Evolutionary conservation across 1,140 invertebrate species (phyloP).

Genomic region (Drosophila ananassae): DNA sequence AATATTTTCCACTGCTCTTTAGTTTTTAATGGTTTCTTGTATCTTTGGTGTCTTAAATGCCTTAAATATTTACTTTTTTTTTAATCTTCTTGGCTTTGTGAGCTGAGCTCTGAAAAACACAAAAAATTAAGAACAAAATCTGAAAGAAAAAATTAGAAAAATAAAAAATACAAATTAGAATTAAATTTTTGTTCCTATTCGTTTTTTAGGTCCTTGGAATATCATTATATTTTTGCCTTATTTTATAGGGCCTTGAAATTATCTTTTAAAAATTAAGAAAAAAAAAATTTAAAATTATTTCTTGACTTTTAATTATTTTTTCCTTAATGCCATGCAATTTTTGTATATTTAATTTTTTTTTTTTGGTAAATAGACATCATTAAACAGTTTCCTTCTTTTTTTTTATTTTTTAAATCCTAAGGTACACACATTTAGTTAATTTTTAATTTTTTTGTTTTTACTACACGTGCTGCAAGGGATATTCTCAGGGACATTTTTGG

Average conservation of each 20-base stretch:
- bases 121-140: background rate
- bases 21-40: background rate
- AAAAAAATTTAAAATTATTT: background rate
- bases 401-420: constrained; percentile 46
- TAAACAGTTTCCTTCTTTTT: constrained; percentile 36
- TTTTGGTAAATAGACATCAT: constrained; percentile 39
- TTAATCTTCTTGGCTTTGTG: constrained; percentile 11
- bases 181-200: constrained; percentile 3
- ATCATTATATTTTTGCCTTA: background rate
- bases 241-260: background rate
- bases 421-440: constrained; percentile 61
- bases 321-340: constrained; percentile 18
- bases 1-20: background rate
- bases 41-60: constrained; percentile 1
- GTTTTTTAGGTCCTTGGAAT: background rate
- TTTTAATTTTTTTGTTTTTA: constrained; percentile 1
- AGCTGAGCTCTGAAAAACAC: constrained; percentile 37
- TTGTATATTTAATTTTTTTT: background rate
- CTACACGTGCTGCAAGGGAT: constrained; percentile 56
- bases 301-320: background rate
- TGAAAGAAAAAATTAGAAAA: background rate
- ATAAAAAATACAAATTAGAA: background rate
- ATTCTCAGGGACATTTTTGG: background rate
- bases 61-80: constrained; percentile 6
- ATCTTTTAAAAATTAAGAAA: too few relatives aligned